Evolutionary conservation across 2,797 vertebrate genomes (phyloP).

Genomic region (Myotis pilosus): DNA sequence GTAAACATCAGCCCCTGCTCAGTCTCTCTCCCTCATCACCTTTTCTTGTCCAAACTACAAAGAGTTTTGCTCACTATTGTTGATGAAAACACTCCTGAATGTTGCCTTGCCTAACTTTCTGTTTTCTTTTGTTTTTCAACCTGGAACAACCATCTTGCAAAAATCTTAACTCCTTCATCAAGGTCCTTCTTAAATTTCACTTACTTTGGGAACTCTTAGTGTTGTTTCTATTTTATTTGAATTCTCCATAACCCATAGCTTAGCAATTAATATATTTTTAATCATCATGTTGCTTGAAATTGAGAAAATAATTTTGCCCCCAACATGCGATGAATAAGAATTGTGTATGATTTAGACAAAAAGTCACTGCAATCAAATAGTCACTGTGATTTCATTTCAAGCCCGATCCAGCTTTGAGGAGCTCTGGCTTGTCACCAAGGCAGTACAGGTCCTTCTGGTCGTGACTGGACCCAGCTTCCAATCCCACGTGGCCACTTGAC

Average conservation of each 20-base stretch:
- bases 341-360: not conserved
- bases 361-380: not conserved
- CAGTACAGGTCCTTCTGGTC: not conserved
- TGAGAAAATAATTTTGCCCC: not conserved
- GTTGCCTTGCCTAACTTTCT: not conserved
- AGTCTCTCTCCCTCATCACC: not conserved
- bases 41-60: not conserved
- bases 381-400: not conserved
- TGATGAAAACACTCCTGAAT: not conserved
- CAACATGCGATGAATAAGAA: not conserved
- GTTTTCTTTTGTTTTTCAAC: not conserved
- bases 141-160: not conserved
- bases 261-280: not conserved
- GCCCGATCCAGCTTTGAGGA: not conserved
- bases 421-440: not conserved
- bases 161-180: not conserved
- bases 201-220: not conserved
- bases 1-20: not conserved
- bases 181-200: not conserved
- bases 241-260: not conserved
- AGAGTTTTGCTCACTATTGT: not conserved
- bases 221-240: not conserved
- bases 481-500: not conserved
- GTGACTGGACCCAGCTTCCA: not conserved
- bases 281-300: not conserved